Evolutionary conservation across 2,888 invertebrate species (phyloP), one percentile per base, ranked within the genome.

Genomic region (Cerastoderma edule): DNA sequence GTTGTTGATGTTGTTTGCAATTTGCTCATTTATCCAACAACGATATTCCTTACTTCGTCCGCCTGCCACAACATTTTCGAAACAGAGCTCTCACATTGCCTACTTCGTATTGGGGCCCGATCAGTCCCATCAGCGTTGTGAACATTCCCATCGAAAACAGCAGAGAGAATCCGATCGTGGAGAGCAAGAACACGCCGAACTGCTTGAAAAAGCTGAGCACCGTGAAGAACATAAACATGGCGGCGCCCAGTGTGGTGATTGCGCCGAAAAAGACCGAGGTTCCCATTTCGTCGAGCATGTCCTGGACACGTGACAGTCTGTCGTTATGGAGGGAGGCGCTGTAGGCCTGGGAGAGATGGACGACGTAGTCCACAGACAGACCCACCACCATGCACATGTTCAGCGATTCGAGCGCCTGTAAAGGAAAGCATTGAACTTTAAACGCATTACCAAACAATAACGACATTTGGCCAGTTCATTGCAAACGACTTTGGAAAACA

Each of bases 211-310:
- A 90, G 10, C 84, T 80, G 28, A 90, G 83, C 68, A 87, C 19
- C 13, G 89, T 85, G 22, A 87, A 80, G 30, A 90, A 84, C 78
- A 90, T 85, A 72, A 90, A 90, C 4, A 86, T 10, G 0, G 89
- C 84, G 6, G 90, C 88, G 0, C 90, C 90, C 0, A 89, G 69
- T 6, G 90, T 89, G 19, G 89, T 89, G 33, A 83, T 79, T 35
- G 90, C 90, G 2, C 90, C 90, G 24, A 88, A 90, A 27, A 90
- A 83, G 5, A 90, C 87, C 0, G 90, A 89, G 22, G 85, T 83
- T 0, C 85, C 90, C 75, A 89, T 85, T 50, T 75, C 70, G 32
- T 85, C 83, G 32, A 88, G 68, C 80, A 84, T 79, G 53, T 88
- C 84, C 28, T 79, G 86, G 24, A 87, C 85, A 32, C 87, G 82